Percentiles rank a stretch among this genome's conserved stretches.
Conservation (phyloP, 2,113 vertebrate species). For the Calyptomena viridis region DNA sequence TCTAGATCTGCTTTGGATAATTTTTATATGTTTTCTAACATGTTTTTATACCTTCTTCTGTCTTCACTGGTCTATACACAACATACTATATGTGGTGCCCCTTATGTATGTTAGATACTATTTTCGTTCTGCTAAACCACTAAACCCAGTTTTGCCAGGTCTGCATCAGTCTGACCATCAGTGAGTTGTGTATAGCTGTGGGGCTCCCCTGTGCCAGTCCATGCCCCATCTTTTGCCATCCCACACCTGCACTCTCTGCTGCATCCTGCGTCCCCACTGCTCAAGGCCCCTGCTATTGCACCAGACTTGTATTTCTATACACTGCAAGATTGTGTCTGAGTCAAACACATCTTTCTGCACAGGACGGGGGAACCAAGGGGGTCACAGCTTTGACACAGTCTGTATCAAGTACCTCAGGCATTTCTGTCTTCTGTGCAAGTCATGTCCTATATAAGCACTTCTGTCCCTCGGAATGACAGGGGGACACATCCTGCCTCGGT, state of each 20-base stretch:
- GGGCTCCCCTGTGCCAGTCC: neutral
- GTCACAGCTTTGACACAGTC: neutral
- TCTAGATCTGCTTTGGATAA: neutral
- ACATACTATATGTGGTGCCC: rapidly evolving
- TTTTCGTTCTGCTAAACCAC: neutral
- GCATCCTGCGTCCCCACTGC: neutral
- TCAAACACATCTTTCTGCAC: neutral
- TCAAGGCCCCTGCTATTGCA: neutral
- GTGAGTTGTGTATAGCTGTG: neutral
- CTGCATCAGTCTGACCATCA: neutral
- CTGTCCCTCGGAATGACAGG: neutral
- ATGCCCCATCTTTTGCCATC: neutral
- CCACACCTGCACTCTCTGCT: neutral
- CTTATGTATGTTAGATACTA: neutral
- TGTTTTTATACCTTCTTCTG: neutral
- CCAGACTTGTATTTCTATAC: neutral
- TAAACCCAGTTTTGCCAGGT: neutral
- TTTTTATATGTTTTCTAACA: neutral
- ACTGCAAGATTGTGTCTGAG: neutral
- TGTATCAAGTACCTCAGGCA: neutral
- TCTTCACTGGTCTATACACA: neutral
- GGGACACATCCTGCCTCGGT: neutral
- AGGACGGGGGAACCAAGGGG: neutral
- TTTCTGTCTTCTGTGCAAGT: neutral
- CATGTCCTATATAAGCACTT: neutral